Evolutionary conservation across 2,888 invertebrate genomes (phyloP).

Genomic region (Gibbula magus): DNA sequence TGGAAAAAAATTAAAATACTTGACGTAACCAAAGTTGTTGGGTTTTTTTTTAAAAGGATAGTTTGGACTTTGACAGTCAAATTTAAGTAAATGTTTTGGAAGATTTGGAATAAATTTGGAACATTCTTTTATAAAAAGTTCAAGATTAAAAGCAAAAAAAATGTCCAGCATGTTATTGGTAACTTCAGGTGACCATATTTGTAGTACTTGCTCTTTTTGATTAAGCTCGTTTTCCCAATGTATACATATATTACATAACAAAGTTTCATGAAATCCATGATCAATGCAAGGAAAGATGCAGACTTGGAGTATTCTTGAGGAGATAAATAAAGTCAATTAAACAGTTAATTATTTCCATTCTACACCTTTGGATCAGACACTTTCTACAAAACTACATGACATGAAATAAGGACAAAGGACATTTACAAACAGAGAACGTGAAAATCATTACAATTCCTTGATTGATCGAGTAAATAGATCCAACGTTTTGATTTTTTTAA

Average conservation of each 20-base stretch:
- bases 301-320: background rate
- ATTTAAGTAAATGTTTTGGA: too few relatives aligned
- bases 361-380: too few relatives aligned
- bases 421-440: conserved; percentile 5
- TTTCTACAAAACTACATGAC: too few relatives aligned
- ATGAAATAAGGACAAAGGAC: background rate
- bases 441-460: conserved; percentile 15
- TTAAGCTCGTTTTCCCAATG: conserved; percentile 1
- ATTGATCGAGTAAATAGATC: conserved; percentile 36
- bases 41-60: too few relatives aligned
- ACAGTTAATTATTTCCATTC: background rate
- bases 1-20: too few relatives aligned
- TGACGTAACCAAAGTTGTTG: too few relatives aligned
- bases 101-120: background rate
- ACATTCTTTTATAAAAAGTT: background rate
- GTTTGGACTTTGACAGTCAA: too few relatives aligned
- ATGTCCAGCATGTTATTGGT: too few relatives aligned
- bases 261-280: background rate
- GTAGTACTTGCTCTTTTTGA: conserved; percentile 11
- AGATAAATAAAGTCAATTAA: background rate
- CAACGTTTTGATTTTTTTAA: conserved; percentile 32
- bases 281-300: background rate
- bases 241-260: conserved; percentile 14
- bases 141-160: too few relatives aligned
- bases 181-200: background rate